These are phyloP conservation scores for Thunnus thynnus DNA, from an alignment of 2,113 vertebrate genomes.

Conservation along the genomic window DNA sequence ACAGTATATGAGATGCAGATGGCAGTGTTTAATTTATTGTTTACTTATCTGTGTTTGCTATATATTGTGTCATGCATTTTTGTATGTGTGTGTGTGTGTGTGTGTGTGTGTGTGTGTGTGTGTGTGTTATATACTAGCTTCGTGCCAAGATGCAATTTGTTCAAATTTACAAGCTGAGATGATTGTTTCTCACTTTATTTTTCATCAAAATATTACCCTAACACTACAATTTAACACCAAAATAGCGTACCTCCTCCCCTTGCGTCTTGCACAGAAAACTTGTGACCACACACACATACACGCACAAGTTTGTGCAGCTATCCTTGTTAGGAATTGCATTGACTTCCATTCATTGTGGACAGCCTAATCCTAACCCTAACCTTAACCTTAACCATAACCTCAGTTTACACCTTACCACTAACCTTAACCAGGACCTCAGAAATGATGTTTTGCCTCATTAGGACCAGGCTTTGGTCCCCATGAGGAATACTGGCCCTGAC, in stretches of 20 bases:
- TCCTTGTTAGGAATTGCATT: no score
- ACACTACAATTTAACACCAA: background rate
- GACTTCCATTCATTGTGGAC: no score
- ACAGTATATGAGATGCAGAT: constrained; percentile 50
- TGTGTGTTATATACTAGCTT: background rate
- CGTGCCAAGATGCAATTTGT: constrained; percentile 22
- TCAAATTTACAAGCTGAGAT: constrained; percentile 17
- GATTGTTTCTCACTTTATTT: constrained; percentile 20
- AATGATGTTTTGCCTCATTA: no score
- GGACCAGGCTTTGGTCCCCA: no score
- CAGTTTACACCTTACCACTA: no score
- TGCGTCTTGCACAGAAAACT: background rate
- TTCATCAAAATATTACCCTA: constrained; percentile 32
- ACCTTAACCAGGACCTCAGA: no score
- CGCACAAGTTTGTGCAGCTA: no score
- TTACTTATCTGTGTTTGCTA: constrained; percentile 24
- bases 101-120: background rate
- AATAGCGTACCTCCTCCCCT: no score
- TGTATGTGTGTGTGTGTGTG: constrained; percentile 7
- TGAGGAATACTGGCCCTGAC: no score
- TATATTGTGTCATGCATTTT: background rate
- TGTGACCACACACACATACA: background rate
- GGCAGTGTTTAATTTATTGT: constrained; percentile 41
- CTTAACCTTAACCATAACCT: no score
- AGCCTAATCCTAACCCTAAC: no score